These are phyloP conservation scores for Sarcoramphus papa DNA, from an alignment of 2,797 vertebrate species.

Conservation along the genomic window DNA sequence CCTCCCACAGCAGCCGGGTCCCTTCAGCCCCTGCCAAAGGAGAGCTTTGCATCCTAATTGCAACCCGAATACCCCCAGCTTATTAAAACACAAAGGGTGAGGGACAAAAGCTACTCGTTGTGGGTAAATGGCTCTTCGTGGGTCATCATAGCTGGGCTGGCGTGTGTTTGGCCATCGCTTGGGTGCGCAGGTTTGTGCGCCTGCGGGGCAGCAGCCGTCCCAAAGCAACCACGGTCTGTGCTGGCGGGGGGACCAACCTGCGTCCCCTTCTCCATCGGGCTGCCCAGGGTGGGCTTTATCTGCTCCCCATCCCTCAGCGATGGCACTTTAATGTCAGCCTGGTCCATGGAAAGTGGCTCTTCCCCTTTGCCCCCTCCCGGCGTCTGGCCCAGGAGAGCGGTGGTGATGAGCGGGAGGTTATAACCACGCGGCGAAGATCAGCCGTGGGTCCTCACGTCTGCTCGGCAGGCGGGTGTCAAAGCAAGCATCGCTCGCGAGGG, in stretches of 20 bases:
- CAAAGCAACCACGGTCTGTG: background rate
- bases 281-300: background rate
- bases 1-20: background rate
- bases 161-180: accelerated
- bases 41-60: background rate
- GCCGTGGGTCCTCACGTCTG: background rate
- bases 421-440: background rate
- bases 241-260: background rate
- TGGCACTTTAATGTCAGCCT: background rate
- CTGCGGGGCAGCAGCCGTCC: background rate
- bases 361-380: accelerated
- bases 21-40: background rate
- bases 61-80: background rate
- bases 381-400: background rate
- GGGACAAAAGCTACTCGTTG: accelerated
- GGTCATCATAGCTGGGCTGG: accelerated
- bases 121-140: accelerated
- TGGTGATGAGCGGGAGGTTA: background rate
- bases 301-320: background rate
- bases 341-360: background rate
- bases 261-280: background rate
- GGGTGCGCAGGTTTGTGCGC: background rate
- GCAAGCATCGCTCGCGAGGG: background rate
- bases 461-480: background rate
- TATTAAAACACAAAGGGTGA: background rate